These are phyloP conservation scores for Chiloscyllium punctatum DNA, from an alignment of 2,797 vertebrate genomes.

Conservation along the genomic window DNA sequence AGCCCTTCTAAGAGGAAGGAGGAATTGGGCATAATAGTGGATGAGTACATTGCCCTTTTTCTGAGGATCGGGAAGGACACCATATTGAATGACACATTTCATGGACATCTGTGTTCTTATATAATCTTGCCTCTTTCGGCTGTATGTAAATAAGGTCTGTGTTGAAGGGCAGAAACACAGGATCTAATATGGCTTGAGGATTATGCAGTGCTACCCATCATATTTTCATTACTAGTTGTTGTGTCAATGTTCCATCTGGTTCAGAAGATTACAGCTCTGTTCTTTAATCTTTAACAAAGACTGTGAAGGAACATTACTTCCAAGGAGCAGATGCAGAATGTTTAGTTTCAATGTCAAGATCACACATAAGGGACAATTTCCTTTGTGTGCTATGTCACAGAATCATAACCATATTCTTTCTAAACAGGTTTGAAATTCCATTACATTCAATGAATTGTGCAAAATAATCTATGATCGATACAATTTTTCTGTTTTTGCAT, in stretches of 20 bases:
- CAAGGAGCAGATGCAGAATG: slow-evolving; percentile 8
- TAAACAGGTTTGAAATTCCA: neutral
- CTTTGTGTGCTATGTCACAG: neutral
- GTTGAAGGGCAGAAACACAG: neutral
- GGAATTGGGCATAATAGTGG: neutral
- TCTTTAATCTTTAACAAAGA: slow-evolving; percentile 6
- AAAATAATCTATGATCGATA: neutral
- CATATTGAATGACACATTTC: neutral
- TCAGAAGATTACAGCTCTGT: neutral
- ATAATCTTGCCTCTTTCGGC: neutral
- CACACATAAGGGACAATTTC: neutral
- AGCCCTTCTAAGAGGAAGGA: neutral
- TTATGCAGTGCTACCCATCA: neutral
- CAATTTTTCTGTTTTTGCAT: neutral
- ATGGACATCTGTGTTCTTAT: neutral
- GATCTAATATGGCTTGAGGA: neutral
- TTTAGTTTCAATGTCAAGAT: neutral
- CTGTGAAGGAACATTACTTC: neutral
- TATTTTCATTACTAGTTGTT: neutral
- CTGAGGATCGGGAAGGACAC: neutral
- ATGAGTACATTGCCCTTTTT: neutral
- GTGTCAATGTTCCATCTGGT: slow-evolving; percentile 6
- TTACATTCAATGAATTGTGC: neutral
- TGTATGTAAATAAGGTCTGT: neutral
- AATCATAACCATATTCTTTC: neutral